A percentile compares a stretch with the other conserved stretches of the same genome.
phyloP scores from a whole-genome alignment of 2,797 vertebrate species.

The Oophaga sylvatica region DNA sequence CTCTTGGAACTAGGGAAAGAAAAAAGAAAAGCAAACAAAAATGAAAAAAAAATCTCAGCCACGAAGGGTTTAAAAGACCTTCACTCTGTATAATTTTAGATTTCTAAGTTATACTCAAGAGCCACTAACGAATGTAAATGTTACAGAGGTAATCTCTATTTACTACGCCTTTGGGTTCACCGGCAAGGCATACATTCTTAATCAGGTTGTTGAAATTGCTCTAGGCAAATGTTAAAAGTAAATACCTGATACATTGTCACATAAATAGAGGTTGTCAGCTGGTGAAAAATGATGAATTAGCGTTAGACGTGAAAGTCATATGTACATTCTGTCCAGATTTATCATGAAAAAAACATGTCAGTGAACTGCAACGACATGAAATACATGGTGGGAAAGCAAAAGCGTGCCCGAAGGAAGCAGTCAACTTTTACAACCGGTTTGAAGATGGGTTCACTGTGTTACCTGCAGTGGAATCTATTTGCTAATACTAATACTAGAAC shows the following conservation, averaged over 20 bases:
- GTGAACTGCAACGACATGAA: background rate
- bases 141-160: background rate
- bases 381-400: background rate
- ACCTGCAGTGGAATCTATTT: background rate
- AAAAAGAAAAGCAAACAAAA: no score
- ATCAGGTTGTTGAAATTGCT: conserved; percentile 12
- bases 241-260: background rate
- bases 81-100: background rate
- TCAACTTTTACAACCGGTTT: background rate
- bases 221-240: background rate
- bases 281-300: background rate
- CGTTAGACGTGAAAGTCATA: background rate
- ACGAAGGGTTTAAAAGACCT: background rate
- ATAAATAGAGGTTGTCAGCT: background rate
- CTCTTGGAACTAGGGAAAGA: no score
- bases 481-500: background rate
- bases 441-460: background rate
- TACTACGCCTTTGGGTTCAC: background rate
- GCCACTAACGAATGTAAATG: background rate
- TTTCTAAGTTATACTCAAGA: background rate
- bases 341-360: background rate
- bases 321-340: background rate
- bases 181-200: background rate
- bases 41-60: no score
- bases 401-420: no score